These are phyloP conservation scores for Drosophila nigritarsus DNA, from an alignment of 2,888 invertebrate genomes.

Conservation along the genomic window DNA sequence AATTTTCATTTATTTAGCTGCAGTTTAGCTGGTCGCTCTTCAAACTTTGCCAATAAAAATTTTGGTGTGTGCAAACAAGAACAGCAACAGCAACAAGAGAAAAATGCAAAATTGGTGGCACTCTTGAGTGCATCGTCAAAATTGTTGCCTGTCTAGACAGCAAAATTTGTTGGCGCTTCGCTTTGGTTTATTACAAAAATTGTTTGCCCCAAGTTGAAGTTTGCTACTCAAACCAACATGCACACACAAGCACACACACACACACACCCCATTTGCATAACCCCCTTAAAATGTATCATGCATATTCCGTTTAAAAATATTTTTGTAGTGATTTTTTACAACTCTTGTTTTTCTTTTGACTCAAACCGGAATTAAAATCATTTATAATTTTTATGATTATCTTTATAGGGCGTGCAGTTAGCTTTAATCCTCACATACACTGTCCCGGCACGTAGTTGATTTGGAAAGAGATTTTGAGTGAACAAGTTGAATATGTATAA, in stretches of 20 bases:
- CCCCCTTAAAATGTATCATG: not conserved
- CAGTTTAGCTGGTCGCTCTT: conserved; percentile 27
- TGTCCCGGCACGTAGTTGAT: conserved; percentile 50
- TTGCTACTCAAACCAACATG: conserved; percentile 10
- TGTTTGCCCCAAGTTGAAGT: conserved; percentile 51
- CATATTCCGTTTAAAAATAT: conserved; percentile 5
- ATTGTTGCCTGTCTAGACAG: conserved; percentile 64
- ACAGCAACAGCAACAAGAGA: not conserved
- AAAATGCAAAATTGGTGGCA: conserved; percentile 25
- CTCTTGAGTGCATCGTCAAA: conserved; percentile 57
- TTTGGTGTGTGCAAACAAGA: conserved; percentile 22
- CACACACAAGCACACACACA: conserved; percentile 6
- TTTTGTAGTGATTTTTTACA: conserved; percentile 19
- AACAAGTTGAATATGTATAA: conserved; percentile 11
- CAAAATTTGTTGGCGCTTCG: conserved; percentile 46
- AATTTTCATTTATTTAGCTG: conserved; percentile 16
- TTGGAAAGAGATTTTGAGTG: conserved; percentile 4
- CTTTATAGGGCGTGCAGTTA: conserved; percentile 10
- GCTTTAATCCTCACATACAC: conserved; percentile 48
- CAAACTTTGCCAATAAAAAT: conserved; percentile 58
- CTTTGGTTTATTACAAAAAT: conserved; percentile 59
- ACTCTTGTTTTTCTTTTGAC: conserved; percentile 47
- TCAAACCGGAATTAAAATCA: conserved; percentile 32
- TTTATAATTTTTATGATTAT: conserved; percentile 44
- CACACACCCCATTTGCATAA: not conserved